A percentile compares a stretch with the other conserved stretches of the same genome.
Evolutionary conservation across 1,140 invertebrate species (phyloP).

Genomic region (Ceratina australensis): DNA sequence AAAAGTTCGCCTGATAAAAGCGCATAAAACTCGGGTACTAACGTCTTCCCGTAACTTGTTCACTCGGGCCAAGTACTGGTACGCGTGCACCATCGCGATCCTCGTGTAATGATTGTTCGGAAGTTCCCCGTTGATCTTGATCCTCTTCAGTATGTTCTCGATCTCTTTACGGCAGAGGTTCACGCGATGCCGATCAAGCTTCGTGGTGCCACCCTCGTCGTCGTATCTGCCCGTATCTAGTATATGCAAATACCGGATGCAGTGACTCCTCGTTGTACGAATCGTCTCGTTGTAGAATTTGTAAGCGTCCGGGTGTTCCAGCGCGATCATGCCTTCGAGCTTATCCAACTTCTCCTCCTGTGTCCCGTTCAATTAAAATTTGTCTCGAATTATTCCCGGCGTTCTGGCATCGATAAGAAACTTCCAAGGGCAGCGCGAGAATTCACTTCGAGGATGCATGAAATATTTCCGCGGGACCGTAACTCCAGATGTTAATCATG

Average conservation of each 20-base stretch:
- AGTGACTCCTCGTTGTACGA: slow-evolving; percentile 62
- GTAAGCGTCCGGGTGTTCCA: slow-evolving; percentile 60
- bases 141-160: slow-evolving; percentile 68
- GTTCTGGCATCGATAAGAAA: neutral
- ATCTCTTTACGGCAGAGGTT: slow-evolving; percentile 70
- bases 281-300: slow-evolving; percentile 70
- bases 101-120: slow-evolving; percentile 69
- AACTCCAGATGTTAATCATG: neutral
- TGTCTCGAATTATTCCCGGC: neutral
- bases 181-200: slow-evolving; percentile 71
- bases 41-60: slow-evolving; percentile 70
- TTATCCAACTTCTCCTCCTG: slow-evolving; percentile 68
- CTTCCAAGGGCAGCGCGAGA: neutral
- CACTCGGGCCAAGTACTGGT: slow-evolving; percentile 69
- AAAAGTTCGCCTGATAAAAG: neutral
- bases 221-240: slow-evolving; percentile 63
- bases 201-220: slow-evolving; percentile 69
- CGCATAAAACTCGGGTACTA: slow-evolving; percentile 19
- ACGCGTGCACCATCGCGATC: slow-evolving; percentile 74
- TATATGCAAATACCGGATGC: slow-evolving; percentile 67
- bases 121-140: slow-evolving; percentile 73
- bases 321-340: slow-evolving; percentile 66
- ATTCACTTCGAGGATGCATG: neutral
- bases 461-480: slow-evolving; percentile 24
- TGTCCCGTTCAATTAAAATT: slow-evolving; percentile 40